Evolutionary conservation across 2,797 vertebrate species (phyloP).

Genomic region (Stomatorhinus walkeri): DNA sequence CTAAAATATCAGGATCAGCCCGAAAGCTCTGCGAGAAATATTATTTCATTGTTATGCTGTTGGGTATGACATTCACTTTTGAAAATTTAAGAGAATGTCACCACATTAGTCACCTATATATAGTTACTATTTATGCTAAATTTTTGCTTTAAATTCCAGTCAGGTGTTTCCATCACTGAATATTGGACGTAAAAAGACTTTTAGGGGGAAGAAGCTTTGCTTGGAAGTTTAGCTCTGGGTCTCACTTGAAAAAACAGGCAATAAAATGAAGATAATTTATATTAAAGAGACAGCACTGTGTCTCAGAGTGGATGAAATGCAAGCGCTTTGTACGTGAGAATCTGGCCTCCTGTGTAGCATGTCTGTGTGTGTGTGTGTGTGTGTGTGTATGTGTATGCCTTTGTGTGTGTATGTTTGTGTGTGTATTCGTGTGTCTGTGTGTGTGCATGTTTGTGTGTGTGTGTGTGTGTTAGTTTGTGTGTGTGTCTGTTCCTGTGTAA

Average conservation of each 20-base stretch:
- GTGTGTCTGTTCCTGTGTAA: neutral
- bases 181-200: neutral
- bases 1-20: neutral
- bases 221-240: neutral
- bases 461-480: neutral
- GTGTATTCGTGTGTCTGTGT: neutral
- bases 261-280: neutral
- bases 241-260: neutral
- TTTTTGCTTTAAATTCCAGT: neutral
- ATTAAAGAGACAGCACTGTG: neutral
- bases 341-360: neutral
- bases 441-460: neutral
- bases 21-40: neutral
- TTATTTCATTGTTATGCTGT: neutral
- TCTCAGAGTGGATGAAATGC: neutral
- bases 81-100: conserved; percentile 3
- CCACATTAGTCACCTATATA: neutral
- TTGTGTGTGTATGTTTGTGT: neutral
- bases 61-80: neutral
- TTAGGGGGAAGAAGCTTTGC: neutral
- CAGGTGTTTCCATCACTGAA: neutral
- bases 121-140: neutral
- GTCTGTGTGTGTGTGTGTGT: neutral
- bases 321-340: neutral
- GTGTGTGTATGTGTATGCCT: neutral